Conservation (phyloP, 2,113 vertebrate genomes). For the Scalopus aquaticus region DNA sequence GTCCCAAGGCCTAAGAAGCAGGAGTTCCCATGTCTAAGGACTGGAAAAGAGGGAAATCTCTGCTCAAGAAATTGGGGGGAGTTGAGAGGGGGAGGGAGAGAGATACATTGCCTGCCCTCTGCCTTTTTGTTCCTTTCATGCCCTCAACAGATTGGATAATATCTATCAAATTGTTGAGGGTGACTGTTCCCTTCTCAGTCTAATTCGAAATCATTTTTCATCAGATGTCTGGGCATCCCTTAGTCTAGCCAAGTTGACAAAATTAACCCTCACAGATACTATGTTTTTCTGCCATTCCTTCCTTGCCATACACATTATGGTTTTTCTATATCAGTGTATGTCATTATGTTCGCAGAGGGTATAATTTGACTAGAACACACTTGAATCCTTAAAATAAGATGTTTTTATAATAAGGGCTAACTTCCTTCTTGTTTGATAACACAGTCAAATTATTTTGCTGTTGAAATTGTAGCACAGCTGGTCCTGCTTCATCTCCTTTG, state of each 20-base stretch:
- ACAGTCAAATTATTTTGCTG: not conserved
- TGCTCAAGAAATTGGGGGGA: not conserved
- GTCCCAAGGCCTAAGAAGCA: not conserved
- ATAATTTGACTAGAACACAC: not conserved
- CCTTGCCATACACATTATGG: not conserved
- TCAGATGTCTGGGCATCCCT: not conserved
- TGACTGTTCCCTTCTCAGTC: not conserved
- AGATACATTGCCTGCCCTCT: not conserved
- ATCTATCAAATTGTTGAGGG: not conserved
- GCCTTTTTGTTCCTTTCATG: not conserved
- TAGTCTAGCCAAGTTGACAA: not conserved
- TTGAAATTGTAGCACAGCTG: not conserved
- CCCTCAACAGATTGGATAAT: not conserved
- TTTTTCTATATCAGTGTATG: not conserved
- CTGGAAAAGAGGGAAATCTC: too few relatives aligned
- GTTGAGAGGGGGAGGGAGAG: too few relatives aligned
- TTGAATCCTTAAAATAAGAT: conserved; percentile 10
- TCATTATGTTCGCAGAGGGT: not conserved
- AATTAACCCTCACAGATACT: not conserved
- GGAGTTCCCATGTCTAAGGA: not conserved
- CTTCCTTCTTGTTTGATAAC: not conserved
- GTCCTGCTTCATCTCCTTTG: conserved; percentile 4
- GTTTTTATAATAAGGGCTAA: not conserved
- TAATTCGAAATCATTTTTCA: not conserved
- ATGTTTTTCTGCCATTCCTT: not conserved